These are phyloP conservation scores for Myotis lucifugus DNA, from an alignment of 2,113 vertebrate genomes.

Conservation along the genomic window DNA sequence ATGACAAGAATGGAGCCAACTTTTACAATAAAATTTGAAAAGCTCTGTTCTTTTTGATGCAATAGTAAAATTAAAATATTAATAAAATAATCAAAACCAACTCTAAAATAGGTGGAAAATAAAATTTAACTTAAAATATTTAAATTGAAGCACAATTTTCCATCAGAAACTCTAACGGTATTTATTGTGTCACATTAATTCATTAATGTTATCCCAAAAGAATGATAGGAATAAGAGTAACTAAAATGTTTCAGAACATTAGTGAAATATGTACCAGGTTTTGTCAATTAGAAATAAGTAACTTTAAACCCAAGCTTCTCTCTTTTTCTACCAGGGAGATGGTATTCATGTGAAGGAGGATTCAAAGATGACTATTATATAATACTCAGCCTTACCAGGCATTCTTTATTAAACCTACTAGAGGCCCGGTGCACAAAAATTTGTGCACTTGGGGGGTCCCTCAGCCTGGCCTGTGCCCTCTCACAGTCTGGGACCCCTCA, in stretches of 20 bases:
- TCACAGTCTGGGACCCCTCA: too few species aligned
- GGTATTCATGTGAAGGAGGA: background rate
- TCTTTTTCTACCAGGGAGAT: background rate
- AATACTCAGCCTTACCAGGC: background rate
- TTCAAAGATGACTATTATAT: background rate
- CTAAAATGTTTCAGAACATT: background rate
- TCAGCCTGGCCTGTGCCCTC: too few species aligned
- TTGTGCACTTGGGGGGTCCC: too few species aligned
- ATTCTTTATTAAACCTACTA: background rate
- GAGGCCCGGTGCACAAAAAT: too few species aligned
- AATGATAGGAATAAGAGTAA: background rate
- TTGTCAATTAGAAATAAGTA: background rate
- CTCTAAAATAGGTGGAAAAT: background rate
- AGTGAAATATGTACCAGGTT: background rate
- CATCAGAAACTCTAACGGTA: background rate
- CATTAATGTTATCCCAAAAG: background rate
- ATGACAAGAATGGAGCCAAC: background rate
- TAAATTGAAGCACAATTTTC: background rate
- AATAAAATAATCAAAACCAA: background rate
- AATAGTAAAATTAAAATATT: background rate
- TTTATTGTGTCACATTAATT: background rate
- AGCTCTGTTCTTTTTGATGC: background rate
- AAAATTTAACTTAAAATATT: background rate
- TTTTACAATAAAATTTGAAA: background rate
- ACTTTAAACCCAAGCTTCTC: background rate